These are phyloP conservation scores for Solea solea DNA, from an alignment of 2,113 vertebrate genomes.

Conservation along the genomic window DNA sequence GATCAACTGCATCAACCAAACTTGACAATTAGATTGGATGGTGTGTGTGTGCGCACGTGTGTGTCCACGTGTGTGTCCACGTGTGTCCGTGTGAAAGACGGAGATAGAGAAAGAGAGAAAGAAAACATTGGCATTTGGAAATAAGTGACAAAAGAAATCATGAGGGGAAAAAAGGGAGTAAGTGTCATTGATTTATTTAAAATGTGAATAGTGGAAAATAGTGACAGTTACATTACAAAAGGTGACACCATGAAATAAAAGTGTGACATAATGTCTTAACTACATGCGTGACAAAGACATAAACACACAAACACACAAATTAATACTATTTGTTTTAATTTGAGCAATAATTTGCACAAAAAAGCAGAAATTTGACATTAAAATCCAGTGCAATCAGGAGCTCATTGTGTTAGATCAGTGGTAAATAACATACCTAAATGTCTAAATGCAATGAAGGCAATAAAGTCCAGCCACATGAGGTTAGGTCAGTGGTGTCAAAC, in stretches of 20 bases:
- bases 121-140: slow-evolving; percentile 38
- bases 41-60: background rate
- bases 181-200: slow-evolving; percentile 28
- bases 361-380: too few species aligned
- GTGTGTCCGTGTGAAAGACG: background rate
- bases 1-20: slow-evolving; percentile 56
- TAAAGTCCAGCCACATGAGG: background rate
- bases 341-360: too few species aligned
- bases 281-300: background rate
- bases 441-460: background rate
- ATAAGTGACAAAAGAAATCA: slow-evolving; percentile 9
- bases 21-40: slow-evolving; percentile 37
- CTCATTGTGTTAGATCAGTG: too few species aligned
- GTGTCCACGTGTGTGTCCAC: background rate
- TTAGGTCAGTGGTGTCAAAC: too few species aligned
- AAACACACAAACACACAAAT: background rate
- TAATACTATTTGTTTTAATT: background rate
- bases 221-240: slow-evolving; percentile 18
- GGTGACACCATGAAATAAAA: slow-evolving; percentile 14
- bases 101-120: slow-evolving; percentile 16
- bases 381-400: too few species aligned
- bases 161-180: background rate
- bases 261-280: background rate
- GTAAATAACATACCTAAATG: background rate
- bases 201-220: slow-evolving; percentile 15